Base-by-base conservation (phyloP, 2,797 vertebrate species). In the Fratercula arctica region DNA sequence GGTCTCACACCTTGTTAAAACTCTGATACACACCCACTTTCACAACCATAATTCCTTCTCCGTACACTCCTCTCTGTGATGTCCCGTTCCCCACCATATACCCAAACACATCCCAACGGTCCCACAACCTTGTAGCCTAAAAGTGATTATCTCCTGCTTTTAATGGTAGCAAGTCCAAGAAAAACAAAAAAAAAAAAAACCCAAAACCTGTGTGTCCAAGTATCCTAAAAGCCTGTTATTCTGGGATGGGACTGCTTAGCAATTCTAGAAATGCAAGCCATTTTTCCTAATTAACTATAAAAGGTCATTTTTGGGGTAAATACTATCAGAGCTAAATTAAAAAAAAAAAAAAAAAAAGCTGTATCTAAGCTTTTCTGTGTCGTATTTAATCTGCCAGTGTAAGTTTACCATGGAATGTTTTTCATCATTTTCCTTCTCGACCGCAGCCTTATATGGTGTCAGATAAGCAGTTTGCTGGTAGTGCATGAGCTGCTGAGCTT, bases 381-480 rank as follows among this genome's bases (percentile, higher is more conserved):
- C 64, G 33, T 48, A 70, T 75, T 92, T 85, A 64, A 87, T 53
- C 78, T 89, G 61, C 29, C 67, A 74, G 41, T 31, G 64, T 35
- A 72, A 75, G 69, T 87, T 87, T 85, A 87, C 11, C 23, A 33
- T 53, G 63, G 87, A 93, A 93, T 73, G 79, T 78, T 96, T 93
- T 95, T 61, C 87, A 92, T 37, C 16, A 63, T 91, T 88, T 86
- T 95, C 74, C 63, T 89, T 76, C 85, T 90, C 28, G 1, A 51
- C 18, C 3, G 5, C 70, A 94, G 41, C 77, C 83, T 66, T 81
- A 91, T 56, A 92, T 46, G 91, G 94, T 54, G 54, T 87, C 61
- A 96, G 93, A 87, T 91, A 97, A 95, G 87, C 87, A 66, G 85
- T 93, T 90, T 82, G 67, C 90, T 91, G 95, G 82, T 81, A 59